Base-by-base conservation (phyloP, 1,140 invertebrate species). In the Zophobas morio region DNA sequence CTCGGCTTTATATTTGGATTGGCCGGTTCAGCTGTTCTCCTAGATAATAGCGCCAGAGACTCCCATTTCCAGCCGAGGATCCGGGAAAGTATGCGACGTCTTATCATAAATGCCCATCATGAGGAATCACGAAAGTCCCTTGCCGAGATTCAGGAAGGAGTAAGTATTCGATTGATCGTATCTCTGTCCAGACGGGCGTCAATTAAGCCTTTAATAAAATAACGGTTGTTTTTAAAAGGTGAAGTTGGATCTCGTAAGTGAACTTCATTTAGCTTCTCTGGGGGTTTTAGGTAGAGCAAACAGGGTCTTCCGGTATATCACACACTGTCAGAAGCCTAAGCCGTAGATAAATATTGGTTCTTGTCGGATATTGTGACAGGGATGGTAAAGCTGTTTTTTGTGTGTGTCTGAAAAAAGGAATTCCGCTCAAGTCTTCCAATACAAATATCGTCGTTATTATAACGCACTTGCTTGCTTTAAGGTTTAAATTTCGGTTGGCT, bases 131-230 rank as follows among this genome's bases (percentile, higher is more conserved):
- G 89, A 36, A 82, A 86, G 5, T 91, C 93, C 42, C 87, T 97
- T 0, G 90, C 91, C 79, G 90, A 94, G 86, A 92, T 97, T 8
- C 96, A 97, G 86, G 95, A 96, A 90, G 93, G 93, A 78, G 95
- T 96, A 89, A 92, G 91, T 86, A 77, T 5, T 20, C 49, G n/a
- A 6, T 51, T 20, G 3, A 51, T 51, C 6, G 42, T 51, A 20
- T 51, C n/a, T 51, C n/a, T 51, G n/a, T 51, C 2, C 6, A 51
- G 6, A 51, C 49, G 20, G 20, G 4, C 20, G n/a, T 20, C 49
- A 51, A 51, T 51, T 51, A 51, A 51, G 20, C 4, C 20, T 2
- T 20, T 20, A 51, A 51, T 51, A n/a, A 51, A 63, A 63, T 34
- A 63, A 34, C 35, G 54, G 3, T 20, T 57, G 32, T 57, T 57